Conservation (phyloP, 2,888 invertebrate species). For the Teleogryllus oceanicus region DNA sequence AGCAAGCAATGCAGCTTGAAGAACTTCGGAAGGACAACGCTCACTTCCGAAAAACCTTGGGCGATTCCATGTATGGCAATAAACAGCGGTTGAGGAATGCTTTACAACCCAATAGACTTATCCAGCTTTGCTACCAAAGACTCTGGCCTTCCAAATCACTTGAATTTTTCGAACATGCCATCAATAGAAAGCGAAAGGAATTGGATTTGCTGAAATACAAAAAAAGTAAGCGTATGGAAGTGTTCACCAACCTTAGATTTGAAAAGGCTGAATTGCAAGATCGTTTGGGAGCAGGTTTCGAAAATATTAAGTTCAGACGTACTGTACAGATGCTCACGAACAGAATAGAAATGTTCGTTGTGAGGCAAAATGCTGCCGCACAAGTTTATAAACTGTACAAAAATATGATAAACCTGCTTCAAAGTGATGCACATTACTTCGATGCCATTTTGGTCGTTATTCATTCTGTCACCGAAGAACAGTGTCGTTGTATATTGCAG, state of each 20-base stretch:
- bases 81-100: not conserved
- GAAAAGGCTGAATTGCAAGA: not conserved
- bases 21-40: constrained; percentile 9
- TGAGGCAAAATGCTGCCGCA: not conserved
- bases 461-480: constrained; percentile 56
- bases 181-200: not conserved
- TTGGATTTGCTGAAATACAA: not conserved
- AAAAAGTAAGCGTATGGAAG: not conserved
- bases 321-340: not conserved
- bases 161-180: not conserved
- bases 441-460: constrained; percentile 60
- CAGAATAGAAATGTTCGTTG: not conserved
- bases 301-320: not conserved
- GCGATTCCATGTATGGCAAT: not conserved
- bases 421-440: constrained; percentile 62
- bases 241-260: not conserved
- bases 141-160: not conserved
- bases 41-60: not conserved
- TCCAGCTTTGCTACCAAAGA: not conserved
- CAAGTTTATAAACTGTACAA: not conserved
- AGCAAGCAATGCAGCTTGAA: not conserved
- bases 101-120: not conserved
- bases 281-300: not conserved
- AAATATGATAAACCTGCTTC: not conserved
- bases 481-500: constrained; percentile 60